These are phyloP conservation scores for Gila robusta DNA, from an alignment of 2,797 vertebrate genomes.

Conservation along the genomic window DNA sequence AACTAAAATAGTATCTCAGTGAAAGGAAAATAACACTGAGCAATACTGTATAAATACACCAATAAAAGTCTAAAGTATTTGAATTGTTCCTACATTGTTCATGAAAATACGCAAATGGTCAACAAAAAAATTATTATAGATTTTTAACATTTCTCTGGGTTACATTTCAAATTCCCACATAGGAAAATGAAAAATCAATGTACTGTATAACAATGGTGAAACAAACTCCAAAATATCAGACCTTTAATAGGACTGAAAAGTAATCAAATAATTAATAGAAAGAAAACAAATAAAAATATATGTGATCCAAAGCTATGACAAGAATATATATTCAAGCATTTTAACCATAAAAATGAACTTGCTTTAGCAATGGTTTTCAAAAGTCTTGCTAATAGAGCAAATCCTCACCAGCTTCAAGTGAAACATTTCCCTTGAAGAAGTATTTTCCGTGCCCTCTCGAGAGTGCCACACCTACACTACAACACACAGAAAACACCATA, in stretches of 20 bases:
- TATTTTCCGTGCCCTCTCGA: constrained; percentile 97
- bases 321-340: background rate
- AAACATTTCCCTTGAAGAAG: constrained; percentile 96
- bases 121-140: background rate
- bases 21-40: background rate
- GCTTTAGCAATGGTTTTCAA: background rate
- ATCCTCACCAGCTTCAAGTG: constrained; percentile 90
- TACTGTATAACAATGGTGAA: background rate
- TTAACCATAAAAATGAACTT: background rate
- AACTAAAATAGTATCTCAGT: background rate
- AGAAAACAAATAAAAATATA: background rate
- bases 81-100: background rate
- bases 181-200: background rate
- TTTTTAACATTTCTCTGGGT: background rate
- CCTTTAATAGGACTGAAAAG: background rate
- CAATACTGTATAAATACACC: background rate
- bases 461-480: constrained; percentile 94
- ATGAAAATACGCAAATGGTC: background rate
- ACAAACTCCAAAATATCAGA: background rate
- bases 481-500: constrained; percentile 30
- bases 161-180: background rate
- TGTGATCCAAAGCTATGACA: background rate
- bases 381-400: background rate
- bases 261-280: background rate
- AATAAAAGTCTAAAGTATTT: background rate